Conservation (phyloP, 2,797 vertebrate genomes). For the Halcyon chelicuti region DNA sequence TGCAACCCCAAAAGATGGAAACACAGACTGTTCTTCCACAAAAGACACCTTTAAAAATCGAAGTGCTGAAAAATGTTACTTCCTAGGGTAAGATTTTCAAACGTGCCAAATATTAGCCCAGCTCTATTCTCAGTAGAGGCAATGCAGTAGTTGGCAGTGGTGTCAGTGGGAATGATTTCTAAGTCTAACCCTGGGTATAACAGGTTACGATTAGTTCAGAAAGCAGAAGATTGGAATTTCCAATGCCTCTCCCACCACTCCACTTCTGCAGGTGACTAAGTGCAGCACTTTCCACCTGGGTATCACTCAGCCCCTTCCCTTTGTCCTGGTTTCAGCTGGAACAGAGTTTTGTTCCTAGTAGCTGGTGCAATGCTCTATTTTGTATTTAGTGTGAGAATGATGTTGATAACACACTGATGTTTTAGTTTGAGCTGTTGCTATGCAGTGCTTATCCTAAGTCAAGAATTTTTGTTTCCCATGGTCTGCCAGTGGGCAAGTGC, state of each 20-base stretch:
- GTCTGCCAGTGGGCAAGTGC: background rate
- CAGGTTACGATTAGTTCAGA: background rate
- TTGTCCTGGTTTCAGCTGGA: background rate
- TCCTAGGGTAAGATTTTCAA: background rate
- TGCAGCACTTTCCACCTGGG: background rate
- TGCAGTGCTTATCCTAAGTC: background rate
- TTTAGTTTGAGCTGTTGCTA: background rate
- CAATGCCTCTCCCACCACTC: background rate
- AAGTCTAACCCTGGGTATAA: background rate
- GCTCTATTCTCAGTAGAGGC: background rate
- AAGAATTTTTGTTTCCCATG: background rate
- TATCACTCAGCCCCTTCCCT: background rate
- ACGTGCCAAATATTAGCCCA: background rate
- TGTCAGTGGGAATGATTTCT: background rate
- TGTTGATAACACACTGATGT: background rate
- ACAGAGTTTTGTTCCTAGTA: background rate
- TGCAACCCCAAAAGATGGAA: background rate
- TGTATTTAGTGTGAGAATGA: background rate
- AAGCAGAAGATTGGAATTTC: background rate
- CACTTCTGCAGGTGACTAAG: background rate
- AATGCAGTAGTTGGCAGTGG: background rate
- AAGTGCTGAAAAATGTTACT: background rate
- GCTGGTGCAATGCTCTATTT: background rate
- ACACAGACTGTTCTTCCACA: background rate
- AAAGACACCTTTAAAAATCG: background rate